Conservation (phyloP, 2,113 vertebrate genomes). For the Oxyura jamaicensis region DNA sequence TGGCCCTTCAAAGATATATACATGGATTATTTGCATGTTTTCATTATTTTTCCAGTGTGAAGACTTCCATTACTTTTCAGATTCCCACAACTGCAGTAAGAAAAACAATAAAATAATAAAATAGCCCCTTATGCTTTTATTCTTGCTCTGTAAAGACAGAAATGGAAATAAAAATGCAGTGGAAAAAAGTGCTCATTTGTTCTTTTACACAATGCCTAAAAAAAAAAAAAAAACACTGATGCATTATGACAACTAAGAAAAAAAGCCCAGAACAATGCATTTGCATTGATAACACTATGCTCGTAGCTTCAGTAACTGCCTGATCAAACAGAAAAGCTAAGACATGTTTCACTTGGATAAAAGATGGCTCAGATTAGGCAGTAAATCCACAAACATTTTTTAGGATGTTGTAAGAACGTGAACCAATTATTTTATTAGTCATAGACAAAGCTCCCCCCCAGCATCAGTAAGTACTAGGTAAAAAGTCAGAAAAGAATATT, state of each 20-base stretch:
- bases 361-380: background rate
- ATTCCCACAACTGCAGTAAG: background rate
- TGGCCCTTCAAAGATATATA: background rate
- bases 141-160: background rate
- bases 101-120: too few species aligned
- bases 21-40: background rate
- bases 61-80: background rate
- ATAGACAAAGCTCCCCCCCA: background rate
- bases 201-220: background rate
- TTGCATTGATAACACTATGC: background rate
- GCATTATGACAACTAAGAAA: background rate
- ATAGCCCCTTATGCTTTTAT: background rate
- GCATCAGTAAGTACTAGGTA: background rate
- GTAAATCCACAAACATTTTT: conserved; percentile 14
- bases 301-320: background rate
- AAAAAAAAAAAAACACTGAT: background rate
- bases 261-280: background rate
- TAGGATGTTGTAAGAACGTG: background rate
- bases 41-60: background rate
- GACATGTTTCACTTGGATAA: background rate
- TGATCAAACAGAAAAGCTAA: background rate
- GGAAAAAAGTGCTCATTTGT: background rate
- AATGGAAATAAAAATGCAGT: background rate
- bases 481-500: background rate
- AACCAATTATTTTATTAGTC: conserved; percentile 33